Evolutionary conservation across 2,888 invertebrate species (phyloP).

Genomic region (Eubasilissa splendida): DNA sequence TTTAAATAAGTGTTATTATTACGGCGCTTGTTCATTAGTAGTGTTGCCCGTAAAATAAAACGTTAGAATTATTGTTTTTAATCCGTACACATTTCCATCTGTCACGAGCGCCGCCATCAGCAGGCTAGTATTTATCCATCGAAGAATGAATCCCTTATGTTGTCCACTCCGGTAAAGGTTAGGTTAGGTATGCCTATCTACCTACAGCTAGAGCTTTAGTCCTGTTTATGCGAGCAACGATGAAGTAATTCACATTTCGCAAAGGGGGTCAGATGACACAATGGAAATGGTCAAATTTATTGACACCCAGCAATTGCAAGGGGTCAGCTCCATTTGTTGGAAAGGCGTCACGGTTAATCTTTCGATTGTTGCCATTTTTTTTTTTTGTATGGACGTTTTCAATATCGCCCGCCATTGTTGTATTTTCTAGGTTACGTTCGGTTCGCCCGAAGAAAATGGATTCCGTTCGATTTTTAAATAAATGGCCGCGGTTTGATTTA

Average conservation of each 20-base stretch:
- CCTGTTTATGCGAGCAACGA: slow-evolving; percentile 19
- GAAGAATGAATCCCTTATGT: background rate
- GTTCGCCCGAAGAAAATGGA: slow-evolving; percentile 27
- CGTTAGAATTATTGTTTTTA: background rate
- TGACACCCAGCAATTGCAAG: slow-evolving; percentile 72
- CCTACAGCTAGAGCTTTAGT: background rate
- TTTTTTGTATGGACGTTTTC: slow-evolving; percentile 3
- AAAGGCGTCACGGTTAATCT: slow-evolving; percentile 75
- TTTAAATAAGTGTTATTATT: no score
- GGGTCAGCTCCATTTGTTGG: slow-evolving; percentile 75
- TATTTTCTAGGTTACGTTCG: slow-evolving; percentile 14
- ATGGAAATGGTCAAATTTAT: slow-evolving; percentile 72
- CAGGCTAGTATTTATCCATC: background rate
- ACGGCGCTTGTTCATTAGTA: no score
- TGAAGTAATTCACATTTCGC: slow-evolving; percentile 36
- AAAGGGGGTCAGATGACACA: slow-evolving; percentile 69
- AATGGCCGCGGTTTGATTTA: slow-evolving; percentile 46
- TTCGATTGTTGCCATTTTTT: slow-evolving; percentile 72
- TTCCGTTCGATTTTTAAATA: slow-evolving; percentile 45
- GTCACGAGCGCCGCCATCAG: background rate
- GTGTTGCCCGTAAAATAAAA: no score
- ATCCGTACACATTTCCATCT: slow-evolving; percentile 1
- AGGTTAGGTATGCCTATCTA: background rate
- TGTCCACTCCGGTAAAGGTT: no score
- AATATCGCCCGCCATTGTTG: slow-evolving; percentile 33